phyloP scores from a whole-genome alignment of 2,888 invertebrate genomes.

The Thymelicus sylvestris region DNA sequence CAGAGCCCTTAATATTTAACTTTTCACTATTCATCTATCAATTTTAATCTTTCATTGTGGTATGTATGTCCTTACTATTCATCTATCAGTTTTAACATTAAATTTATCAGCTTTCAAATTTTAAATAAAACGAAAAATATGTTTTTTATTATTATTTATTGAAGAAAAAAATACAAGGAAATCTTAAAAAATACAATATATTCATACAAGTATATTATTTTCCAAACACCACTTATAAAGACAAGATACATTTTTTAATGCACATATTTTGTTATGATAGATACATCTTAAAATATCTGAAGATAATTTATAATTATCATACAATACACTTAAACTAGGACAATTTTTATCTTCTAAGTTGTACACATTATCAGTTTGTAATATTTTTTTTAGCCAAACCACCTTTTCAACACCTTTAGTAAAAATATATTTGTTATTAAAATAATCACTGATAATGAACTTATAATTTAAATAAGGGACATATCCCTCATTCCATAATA shows the following conservation, averaged over 20 bases:
- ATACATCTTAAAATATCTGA: not conserved
- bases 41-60: too few species aligned
- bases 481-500: constrained; percentile 18
- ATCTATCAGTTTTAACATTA: too few species aligned
- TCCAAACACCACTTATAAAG: too few species aligned
- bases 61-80: too few species aligned
- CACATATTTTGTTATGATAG: constrained; percentile 1
- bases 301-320: not conserved
- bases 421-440: constrained; percentile 6
- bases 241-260: constrained; percentile 1
- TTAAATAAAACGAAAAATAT: too few species aligned
- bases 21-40: too few species aligned
- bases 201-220: too few species aligned
- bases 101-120: too few species aligned
- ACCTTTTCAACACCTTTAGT: constrained; percentile 16
- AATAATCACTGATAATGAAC: not conserved
- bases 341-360: constrained; percentile 8
- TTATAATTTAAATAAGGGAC: constrained; percentile 8
- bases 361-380: constrained; percentile 8
- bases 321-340: not conserved
- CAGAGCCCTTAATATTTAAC: too few species aligned
- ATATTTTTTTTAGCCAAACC: constrained; percentile 7
- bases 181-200: too few species aligned
- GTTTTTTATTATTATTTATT: too few species aligned
- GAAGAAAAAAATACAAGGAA: too few species aligned